Evolutionary conservation across 2,888 invertebrate species (phyloP).

Genomic region (Hesperia comma): DNA sequence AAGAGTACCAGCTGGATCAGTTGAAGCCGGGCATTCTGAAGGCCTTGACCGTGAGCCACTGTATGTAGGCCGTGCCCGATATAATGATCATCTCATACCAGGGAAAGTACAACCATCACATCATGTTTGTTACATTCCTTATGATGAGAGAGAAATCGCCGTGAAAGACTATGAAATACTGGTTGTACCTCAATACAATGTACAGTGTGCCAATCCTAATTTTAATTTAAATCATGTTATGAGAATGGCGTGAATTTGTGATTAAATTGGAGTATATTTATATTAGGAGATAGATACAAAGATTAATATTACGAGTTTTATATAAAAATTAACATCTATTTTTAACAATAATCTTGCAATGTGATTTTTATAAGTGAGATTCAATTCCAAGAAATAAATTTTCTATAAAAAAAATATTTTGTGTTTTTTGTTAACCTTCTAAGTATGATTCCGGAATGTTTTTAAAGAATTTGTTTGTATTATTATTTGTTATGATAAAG

Average conservation of each 20-base stretch:
- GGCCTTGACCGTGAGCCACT: constrained; percentile 43
- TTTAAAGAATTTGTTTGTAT: no score
- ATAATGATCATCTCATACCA: constrained; percentile 87
- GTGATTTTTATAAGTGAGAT: no score
- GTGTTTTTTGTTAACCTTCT: no score
- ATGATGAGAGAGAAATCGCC: constrained; percentile 40
- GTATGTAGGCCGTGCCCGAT: constrained; percentile 22
- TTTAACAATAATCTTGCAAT: no score
- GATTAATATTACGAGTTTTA: no score
- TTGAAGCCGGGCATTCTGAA: constrained; percentile 85
- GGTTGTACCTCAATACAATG: constrained; percentile 17
- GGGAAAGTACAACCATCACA: constrained; percentile 90
- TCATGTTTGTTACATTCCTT: constrained; percentile 89
- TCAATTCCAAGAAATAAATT: no score
- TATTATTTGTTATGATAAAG: no score
- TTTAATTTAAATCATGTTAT: constrained; percentile 1
- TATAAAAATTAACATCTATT: no score
- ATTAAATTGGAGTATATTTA: no score
- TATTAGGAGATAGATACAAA: no score
- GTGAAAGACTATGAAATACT: constrained; percentile 12
- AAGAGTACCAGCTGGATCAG: constrained; percentile 87
- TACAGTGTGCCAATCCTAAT: background rate
- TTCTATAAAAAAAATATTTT: no score
- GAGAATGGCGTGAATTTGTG: background rate
- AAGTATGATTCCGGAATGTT: no score